A percentile compares a stretch with the other conserved stretches of the same genome.
Evolutionary conservation across 2,113 vertebrate species (phyloP).

Genomic region (Clinocottus analis): DNA sequence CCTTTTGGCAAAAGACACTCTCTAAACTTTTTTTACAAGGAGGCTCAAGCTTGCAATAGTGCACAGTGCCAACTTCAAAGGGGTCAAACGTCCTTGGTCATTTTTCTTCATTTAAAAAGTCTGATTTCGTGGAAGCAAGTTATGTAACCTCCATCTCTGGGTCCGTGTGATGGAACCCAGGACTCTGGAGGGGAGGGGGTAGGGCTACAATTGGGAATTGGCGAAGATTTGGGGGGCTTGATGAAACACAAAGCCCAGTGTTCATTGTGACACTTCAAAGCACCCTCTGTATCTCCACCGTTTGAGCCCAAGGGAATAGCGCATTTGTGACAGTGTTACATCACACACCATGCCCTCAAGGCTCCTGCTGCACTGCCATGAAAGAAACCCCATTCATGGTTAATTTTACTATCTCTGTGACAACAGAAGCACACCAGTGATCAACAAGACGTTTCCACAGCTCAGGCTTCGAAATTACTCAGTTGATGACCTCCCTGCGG

Average conservation of each 20-base stretch:
- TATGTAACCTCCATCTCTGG: conserved; percentile 67
- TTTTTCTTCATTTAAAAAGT: conserved; percentile 61
- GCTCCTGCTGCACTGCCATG: conserved; percentile 61
- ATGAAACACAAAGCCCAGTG: conserved; percentile 70
- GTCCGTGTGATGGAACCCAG: conserved; percentile 59
- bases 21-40: conserved; percentile 14
- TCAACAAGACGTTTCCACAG: conserved; percentile 49
- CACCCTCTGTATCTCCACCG: conserved; percentile 64
- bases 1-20: conserved; percentile 21
- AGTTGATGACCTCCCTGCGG: conserved; percentile 42
- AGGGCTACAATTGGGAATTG: not conserved
- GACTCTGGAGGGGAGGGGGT: conserved; percentile 18
- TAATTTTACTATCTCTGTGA: conserved; percentile 65
- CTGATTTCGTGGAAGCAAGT: conserved; percentile 61
- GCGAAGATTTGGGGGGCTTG: conserved; percentile 51
- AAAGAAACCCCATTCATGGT: conserved; percentile 72
- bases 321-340: conserved; percentile 77
- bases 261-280: conserved; percentile 81
- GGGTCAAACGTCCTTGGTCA: conserved; percentile 29
- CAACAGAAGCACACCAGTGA: conserved; percentile 50
- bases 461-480: conserved; percentile 1
- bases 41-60: conserved; percentile 40
- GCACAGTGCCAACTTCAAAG: conserved; percentile 45
- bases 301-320: conserved; percentile 72
- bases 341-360: conserved; percentile 69